Evolutionary conservation across 2,113 vertebrate species (phyloP), one percentile per base, ranked within the genome.

Genomic region (Pionites leucogaster): DNA sequence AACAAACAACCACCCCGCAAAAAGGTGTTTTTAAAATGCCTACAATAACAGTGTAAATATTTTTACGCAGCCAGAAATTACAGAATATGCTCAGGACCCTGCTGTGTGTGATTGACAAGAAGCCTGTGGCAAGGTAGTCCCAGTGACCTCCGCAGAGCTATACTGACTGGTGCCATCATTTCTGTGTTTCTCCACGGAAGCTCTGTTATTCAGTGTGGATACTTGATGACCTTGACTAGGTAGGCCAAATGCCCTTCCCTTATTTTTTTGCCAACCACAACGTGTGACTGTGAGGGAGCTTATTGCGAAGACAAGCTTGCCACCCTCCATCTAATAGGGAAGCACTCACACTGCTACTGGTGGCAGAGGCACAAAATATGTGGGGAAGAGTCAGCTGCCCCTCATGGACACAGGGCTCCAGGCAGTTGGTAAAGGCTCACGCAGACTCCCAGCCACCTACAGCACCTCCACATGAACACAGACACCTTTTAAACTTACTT

Each of bases 401-500:
- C 28, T 41, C 29, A 23, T 0, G 4, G 11, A 77, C 12, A 11
- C 49, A 74, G 27, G 0, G 2, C 49, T 70, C 18, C 35, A 57
- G 67, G 52, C 15, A 60, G 18, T 6, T 77, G 19, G 17, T 19
- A 64, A 75, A 74, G 41, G 28, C 37, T 70, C 49, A 47, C 0
- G 1, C 16, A 35, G 63, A 57, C 1, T 17, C 31, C 13, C 41
- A 88, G 52, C 22, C 55, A 68, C 11, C 17, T 17, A 18, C 39
- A 74, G 63, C 39, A 55, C 7, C 29, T 29, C 29, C 31, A 46
- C 37, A 52, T 28, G 62, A 63, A 82, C 68, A 78, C 42, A 86
- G 41, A 76, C 18, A 60, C 8, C 14, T 17, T 59, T 39, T 13
- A 35, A 80, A 70, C 20, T n/a, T 97, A 98, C 98, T 94, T 94